phyloP scores from a whole-genome alignment of 2,113 vertebrate species.

The Epinephelus cyanopodus region DNA sequence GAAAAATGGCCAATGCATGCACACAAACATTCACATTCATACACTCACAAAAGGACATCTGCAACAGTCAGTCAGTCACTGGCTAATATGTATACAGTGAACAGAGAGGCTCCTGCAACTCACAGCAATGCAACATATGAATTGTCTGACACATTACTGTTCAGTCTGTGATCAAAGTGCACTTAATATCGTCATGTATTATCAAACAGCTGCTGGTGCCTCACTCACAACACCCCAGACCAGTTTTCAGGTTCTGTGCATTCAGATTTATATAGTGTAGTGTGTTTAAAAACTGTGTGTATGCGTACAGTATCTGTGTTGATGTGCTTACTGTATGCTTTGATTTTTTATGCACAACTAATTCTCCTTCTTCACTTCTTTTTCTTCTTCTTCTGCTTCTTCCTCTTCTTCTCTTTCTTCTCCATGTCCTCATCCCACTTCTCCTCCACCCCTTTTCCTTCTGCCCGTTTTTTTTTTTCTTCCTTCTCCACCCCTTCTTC shows the following conservation, averaged over 20 bases:
- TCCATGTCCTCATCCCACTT: too few species aligned
- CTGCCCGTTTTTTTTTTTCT: too few species aligned
- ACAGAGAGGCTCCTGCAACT: neutral
- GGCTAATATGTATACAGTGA: neutral
- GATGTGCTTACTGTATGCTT: neutral
- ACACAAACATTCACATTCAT: neutral
- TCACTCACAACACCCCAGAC: neutral
- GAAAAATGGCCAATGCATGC: neutral
- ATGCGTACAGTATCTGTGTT: neutral
- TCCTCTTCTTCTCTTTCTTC: too few species aligned
- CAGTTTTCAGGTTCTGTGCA: too few species aligned
- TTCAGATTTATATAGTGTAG: neutral
- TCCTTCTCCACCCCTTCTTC: too few species aligned
- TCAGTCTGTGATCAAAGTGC: constrained; percentile 9
- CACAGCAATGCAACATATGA: neutral
- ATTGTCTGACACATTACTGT: neutral
- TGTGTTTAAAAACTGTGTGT: too few species aligned
- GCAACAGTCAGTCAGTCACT: neutral
- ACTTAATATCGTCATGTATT: neutral
- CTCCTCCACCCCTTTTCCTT: too few species aligned
- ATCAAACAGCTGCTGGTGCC: neutral
- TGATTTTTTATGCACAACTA: too few species aligned
- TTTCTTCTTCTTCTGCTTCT: too few species aligned
- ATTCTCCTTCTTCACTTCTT: too few species aligned
- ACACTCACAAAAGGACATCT: neutral